Evolutionary conservation across 2,888 invertebrate species (phyloP), one percentile per base, ranked within the genome.

Genomic region (Stratiomys singularior): DNA sequence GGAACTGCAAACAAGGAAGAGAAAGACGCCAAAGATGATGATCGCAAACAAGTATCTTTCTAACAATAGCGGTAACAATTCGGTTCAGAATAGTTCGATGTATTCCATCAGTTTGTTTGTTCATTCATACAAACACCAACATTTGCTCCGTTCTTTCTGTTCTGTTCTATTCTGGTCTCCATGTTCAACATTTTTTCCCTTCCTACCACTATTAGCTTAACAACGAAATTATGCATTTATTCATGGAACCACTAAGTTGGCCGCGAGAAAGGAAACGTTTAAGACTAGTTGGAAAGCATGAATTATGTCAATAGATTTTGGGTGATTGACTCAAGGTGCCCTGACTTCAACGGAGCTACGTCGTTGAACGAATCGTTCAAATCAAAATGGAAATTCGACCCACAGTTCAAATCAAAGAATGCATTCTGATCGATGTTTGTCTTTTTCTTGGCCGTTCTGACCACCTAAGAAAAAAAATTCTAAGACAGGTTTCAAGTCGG

Each of bases 181-280:
- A 15, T 15, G 7, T 18, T n/a, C 15, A 18, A 18, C 58, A 25
- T 25, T 25, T 5, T 11, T 25, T 18, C 56, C n/a, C 25, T 60
- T 60, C 25, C 58, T n/a, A n/a, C n/a, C n/a, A n/a, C 58, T 25
- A 60, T 60, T 60, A 60, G 58, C 23, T 60, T 60, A 60, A 60
- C 18, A 23, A 60, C 13, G 25, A 60, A 60, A 60, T 60, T 60
- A 60, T 60, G 58, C 58, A 60, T 60, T 60, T 60, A 60, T 60
- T 60, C 58, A 60, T 21, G 58, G 18, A 13, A 60, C 25, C 21
- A 3, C 37, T 37, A 9, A 3, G 37, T 37, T 9, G 37, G 5
- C 37, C 9, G 5, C 37, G 3, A 3, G 37, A 25, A 1, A 21
- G 58, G 18, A 18, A 60, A 60, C 58, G 9, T 60, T 60, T 60